phyloP scores from a whole-genome alignment of 2,113 vertebrate genomes.

The Sylvietta virens region DNA sequence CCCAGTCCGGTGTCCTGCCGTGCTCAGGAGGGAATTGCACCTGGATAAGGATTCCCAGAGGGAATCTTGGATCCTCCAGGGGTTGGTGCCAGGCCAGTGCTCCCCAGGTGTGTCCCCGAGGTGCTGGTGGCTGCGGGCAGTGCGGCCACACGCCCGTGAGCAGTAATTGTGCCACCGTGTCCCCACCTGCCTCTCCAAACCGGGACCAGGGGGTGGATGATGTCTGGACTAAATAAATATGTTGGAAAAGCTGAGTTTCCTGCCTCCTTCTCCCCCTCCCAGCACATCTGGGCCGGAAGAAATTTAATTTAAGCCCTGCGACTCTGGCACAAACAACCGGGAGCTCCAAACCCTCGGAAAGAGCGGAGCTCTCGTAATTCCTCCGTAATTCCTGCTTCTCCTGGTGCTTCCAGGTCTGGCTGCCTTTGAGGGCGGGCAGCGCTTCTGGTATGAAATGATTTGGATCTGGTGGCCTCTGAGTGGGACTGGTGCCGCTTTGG shows the following conservation, averaged over 20 bases:
- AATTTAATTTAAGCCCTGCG: conserved; percentile 9
- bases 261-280: neutral
- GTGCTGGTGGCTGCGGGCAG: neutral
- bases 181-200: neutral
- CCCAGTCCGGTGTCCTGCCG: fast-evolving
- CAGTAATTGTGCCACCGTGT: neutral
- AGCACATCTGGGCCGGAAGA: conserved; percentile 37
- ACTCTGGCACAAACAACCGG: neutral
- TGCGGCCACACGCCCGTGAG: fast-evolving
- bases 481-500: neutral
- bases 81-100: neutral
- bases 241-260: neutral
- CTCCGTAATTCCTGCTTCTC: neutral
- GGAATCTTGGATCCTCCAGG: neutral
- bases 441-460: fast-evolving
- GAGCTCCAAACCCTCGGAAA: neutral
- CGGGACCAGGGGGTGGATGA: neutral
- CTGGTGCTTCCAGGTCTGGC: neutral
- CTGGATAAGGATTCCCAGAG: neutral
- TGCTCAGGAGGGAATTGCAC: no score
- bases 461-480: neutral
- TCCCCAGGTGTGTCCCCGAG: fast-evolving
- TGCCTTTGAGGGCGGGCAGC: neutral
- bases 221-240: neutral
- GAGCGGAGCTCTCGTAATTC: neutral